Base-by-base conservation (phyloP, 2,113 vertebrate genomes). In the Cyanistes caeruleus region DNA sequence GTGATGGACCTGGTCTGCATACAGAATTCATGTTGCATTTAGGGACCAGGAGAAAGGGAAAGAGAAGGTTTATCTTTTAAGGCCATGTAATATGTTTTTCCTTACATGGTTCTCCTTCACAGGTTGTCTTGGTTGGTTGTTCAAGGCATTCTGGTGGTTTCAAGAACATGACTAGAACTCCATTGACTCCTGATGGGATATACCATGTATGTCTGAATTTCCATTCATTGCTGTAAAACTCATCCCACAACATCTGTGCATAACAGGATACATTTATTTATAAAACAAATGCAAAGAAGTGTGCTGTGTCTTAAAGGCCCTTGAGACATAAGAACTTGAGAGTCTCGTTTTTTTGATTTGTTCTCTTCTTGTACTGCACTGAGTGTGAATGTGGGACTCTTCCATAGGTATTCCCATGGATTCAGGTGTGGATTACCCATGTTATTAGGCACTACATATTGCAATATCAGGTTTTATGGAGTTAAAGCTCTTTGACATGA, bases 21-120 rank as follows among this genome's bases (percentile, higher is more conserved):
- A 75, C 53, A 75, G 84, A 59, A 77, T 59, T 82, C 56, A 30
- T 5, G n/a, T 76, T 79, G 24, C 15, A 7, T 75, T 80, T 76
- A 86, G 65, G 88, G 88, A 91, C 93, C 81, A 97, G 94, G 96
- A 75, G 68, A 93, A 83, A 87, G 92, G 64, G 75, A 87, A 72
- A 81, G 86, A 69, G 60, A 79, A 84, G 56, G 41, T 81, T 82
- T 74, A 22, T 90, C 74, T 75, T 75, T 90, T 37, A 63, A 79
- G 58, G 62, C 78, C 68, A n/a, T 89, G 75, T 75, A 56, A 24
- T 37, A 17, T 53, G 53, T n/a, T 44, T 75, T 87, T 80, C 79
- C 58, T 95, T 74, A n/a, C 14, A 4, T 79, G 88, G 39, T 90
- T 96, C 73, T 89, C 56, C 15, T 84, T 89, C 76, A 31, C 69